Evolutionary conservation across 2,797 vertebrate genomes (phyloP), one percentile per base, ranked within the genome.

Genomic region (Falco rusticolus): DNA sequence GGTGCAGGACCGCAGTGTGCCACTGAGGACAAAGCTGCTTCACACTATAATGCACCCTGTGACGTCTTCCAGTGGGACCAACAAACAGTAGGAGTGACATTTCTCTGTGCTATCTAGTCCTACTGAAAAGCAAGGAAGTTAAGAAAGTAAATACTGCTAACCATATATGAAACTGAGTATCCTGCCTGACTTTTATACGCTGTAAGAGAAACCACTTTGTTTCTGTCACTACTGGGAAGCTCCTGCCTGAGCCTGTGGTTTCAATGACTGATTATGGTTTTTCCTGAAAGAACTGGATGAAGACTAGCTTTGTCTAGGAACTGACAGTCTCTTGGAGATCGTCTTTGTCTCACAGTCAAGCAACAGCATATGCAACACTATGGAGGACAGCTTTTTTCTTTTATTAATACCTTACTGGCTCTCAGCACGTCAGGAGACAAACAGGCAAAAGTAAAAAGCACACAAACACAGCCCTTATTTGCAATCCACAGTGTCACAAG

Each of bases 211-310:
- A 72, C 13, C 9, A 64, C 11, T 8, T 28, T 80, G 33, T 87
- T 92, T 81, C 75, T 86, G 3, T 26, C 15, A 39, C 13, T 68
- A 24, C 20, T 56, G 48, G 53, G 59, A 91, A 89, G 8, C 22
- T 59, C 66, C 28, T 64, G 31, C 29, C 45, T 75, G 13, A 84
- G 24, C 15, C 25, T 53, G 4, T 68, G 29, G 43, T 70, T 85
- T 79, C 6, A 9, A 65, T 68, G 31, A 51, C 9, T 80, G 25
- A 68, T 83, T 87, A 70, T 69, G 24, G 24, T 63, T 56, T 70
- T 96, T 77, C 59, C 28, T 94, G 81, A 90, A 84, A 77, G 77
- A 72, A 79, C 22, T 74, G 25, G 25, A 70, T 66, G 59, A 91
- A 87, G 50, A 61, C 15, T 84, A 47, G 2, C 37, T 47, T 94